Evolutionary conservation across 1,140 invertebrate species (phyloP), one percentile per base, ranked within the genome.

Genomic region (Sesamia nonagrioides): DNA sequence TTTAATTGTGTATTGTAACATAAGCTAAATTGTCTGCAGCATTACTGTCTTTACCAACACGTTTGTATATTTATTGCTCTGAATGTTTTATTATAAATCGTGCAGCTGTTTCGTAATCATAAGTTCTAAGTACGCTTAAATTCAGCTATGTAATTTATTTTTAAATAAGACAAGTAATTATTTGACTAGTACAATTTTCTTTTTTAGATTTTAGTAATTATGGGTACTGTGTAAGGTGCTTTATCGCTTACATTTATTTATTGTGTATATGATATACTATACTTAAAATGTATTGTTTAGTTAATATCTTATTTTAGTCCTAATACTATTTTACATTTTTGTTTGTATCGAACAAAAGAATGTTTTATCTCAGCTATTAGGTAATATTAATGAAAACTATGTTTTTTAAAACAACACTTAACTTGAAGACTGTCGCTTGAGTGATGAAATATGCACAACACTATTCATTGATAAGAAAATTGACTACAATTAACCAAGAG

Each of bases 51-150:
- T n/a, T 45, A 11, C 18, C n/a, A 5, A 21, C 18, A 48, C 17
- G 8, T 21, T 7, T 15, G 37, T 13, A 27, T 48, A 8, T 18
- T 48, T 50, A 18, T 69, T 33, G 18, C 50, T 63, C 15, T 42
- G 7, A 60, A 63, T 63, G 35, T 35, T 37, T 63, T 63, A 37
- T 42, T 33, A 60, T 66, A 66, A 42, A 66, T 42, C n/a, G 61
- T 42, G 61, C 61, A 66, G 66, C 18, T 69, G 66, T 69, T 69
- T 48, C 66, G 11, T 69, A 69, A 42, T 7, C 50, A 8, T 69
- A 69, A 21, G 66, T 50, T 27, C 66, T 69, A 69, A 69, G 42
- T 69, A 69, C 66, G 66, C 66, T 69, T 69, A 69, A 66, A 50
- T 69, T 69, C 42, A 48, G 15, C 45, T 69, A n/a, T n/a, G n/a